Percentiles rank a stretch among this genome's conserved stretches.
phyloP scores from a whole-genome alignment of 2,113 vertebrate genomes.

The Hiodon alosoides region DNA sequence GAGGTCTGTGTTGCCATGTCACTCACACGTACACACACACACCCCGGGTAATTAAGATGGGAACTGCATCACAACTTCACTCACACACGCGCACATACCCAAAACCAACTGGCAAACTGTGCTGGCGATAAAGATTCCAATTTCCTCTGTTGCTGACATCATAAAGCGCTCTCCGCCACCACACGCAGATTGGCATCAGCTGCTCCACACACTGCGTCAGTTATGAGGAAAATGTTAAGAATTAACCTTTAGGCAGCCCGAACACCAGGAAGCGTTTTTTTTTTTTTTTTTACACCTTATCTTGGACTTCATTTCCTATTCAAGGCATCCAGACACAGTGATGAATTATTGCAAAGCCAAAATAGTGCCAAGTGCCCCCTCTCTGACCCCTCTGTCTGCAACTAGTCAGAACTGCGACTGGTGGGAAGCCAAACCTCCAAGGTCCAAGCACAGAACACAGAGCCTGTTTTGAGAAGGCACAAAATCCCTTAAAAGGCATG shows the following conservation, averaged over 20 bases:
- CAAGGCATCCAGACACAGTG: slow-evolving; percentile 48
- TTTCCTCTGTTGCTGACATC: slow-evolving; percentile 58
- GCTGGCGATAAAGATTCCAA: slow-evolving; percentile 59
- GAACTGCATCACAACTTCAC: too few relatives aligned
- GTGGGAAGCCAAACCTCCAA: slow-evolving; percentile 38
- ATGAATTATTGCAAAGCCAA: slow-evolving; percentile 53
- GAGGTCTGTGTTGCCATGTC: background rate
- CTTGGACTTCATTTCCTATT: slow-evolving; percentile 52
- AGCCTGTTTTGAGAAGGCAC: too few relatives aligned
- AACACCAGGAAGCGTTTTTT: slow-evolving; percentile 27
- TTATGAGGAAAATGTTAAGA: slow-evolving; percentile 46
- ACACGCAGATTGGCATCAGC: slow-evolving; percentile 47
- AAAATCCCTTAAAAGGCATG: too few relatives aligned
- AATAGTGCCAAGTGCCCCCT: slow-evolving; percentile 40
- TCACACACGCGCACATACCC: slow-evolving; percentile 28
- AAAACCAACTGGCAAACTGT: slow-evolving; percentile 29
- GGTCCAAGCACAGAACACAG: too few relatives aligned
- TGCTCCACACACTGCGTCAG: slow-evolving; percentile 31
- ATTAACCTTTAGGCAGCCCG: slow-evolving; percentile 50
- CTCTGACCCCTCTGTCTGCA: slow-evolving; percentile 53
- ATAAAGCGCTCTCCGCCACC: slow-evolving; percentile 47
- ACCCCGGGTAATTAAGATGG: too few relatives aligned
- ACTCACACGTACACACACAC: too few relatives aligned
- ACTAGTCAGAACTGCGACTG: slow-evolving; percentile 52
- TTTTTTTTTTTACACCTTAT: slow-evolving; percentile 44